A percentile compares a stretch with the other conserved stretches of the same genome.
Evolutionary conservation across 2,888 invertebrate genomes (phyloP).

Genomic region (Deladenus siricidicola): DNA sequence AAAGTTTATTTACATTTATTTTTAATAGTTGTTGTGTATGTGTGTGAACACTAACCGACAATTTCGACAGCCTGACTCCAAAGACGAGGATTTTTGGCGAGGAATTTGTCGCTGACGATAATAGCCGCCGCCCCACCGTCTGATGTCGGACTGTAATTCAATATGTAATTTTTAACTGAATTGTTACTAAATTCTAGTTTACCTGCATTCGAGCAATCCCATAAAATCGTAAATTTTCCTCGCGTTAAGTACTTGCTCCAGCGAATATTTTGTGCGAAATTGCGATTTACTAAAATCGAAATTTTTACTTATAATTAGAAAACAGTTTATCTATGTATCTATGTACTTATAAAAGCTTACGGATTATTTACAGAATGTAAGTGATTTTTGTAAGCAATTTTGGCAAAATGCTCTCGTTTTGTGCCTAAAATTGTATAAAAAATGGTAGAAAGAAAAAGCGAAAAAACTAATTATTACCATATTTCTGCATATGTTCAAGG

Average conservation of each 20-base stretch:
- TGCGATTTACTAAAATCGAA: conserved; percentile 69
- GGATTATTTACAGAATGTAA: conserved; percentile 92
- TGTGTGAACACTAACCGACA: conserved; percentile 58
- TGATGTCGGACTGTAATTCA: conserved; percentile 69
- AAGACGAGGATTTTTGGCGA: conserved; percentile 66
- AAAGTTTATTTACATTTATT: too few species aligned
- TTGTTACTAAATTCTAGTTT: conserved; percentile 19
- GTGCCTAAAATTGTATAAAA: conserved; percentile 61
- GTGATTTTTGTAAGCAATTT: conserved; percentile 95
- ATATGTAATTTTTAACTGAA: not conserved
- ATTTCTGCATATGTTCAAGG: conserved; percentile 86
- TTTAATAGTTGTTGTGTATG: not conserved
- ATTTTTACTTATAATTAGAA: not conserved
- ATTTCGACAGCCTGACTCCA: conserved; percentile 86
- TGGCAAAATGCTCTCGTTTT: conserved; percentile 82
- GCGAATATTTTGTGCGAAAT: conserved; percentile 78
- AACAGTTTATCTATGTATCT: not conserved
- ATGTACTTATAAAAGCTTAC: conserved; percentile 57
- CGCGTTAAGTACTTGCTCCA: conserved; percentile 80
- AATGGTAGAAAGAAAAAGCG: not conserved
- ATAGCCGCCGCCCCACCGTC: conserved; percentile 94
- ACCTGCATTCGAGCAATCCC: conserved; percentile 90
- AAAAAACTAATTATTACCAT: too few species aligned
- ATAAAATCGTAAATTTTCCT: conserved; percentile 81
- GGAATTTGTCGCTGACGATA: conserved; percentile 81